Percentiles rank a stretch among this genome's conserved stretches.
These are phyloP conservation scores for Apotomis capreana DNA, from an alignment of 2,888 invertebrate species.

Conservation along the genomic window DNA sequence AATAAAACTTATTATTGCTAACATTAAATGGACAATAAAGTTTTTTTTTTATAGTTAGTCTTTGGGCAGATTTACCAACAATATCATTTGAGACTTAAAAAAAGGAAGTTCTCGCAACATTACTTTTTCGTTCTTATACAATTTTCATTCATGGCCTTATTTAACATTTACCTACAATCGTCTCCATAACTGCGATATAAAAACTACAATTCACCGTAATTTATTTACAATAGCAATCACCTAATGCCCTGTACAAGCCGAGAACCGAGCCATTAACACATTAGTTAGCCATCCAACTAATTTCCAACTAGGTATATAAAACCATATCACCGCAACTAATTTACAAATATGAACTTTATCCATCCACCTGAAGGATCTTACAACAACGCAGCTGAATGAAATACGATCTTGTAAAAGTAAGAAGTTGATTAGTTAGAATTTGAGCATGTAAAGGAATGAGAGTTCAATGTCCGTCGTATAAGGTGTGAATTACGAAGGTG, in stretches of 20 bases:
- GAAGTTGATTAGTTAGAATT: conserved; percentile 49
- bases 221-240: conserved; percentile 63
- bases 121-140: no score
- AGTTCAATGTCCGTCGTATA: conserved; percentile 60
- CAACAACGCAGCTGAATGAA: conserved; percentile 38
- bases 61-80: no score
- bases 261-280: conserved; percentile 59
- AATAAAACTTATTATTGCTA: no score
- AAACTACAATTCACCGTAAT: conserved; percentile 62
- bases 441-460: conserved; percentile 53
- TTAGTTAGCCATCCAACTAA: conserved; percentile 48
- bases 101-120: no score
- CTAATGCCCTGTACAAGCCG: conserved; percentile 59
- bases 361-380: background rate
- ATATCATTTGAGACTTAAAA: no score
- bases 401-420: conserved; percentile 51
- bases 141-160: no score
- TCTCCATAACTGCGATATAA: conserved; percentile 39
- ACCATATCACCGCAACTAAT: background rate
- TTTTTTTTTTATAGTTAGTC: no score
- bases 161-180: conserved; percentile 5
- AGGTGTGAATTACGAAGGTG: conserved; percentile 64
- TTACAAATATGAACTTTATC: background rate
- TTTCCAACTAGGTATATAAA: background rate
- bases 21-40: no score